Evolutionary conservation across 2,797 vertebrate genomes (phyloP), one percentile per base, ranked within the genome.

Genomic region (Vultur gryphus): DNA sequence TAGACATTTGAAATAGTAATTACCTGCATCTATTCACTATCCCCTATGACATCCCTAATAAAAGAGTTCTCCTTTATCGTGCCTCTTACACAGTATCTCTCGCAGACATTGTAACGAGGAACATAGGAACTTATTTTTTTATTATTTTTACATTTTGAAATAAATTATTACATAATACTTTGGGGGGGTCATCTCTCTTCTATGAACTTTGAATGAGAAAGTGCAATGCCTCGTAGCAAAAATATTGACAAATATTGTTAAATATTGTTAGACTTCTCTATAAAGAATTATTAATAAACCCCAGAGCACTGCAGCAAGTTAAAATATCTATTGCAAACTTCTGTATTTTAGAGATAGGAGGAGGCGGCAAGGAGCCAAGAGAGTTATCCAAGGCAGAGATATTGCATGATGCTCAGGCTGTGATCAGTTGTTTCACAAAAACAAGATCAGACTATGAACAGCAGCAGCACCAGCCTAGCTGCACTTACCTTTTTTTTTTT

Each of bases 1-100:
- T 78, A 93, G 76, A 70, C 57, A 88, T 83, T 80, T 83, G 49
- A 96, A 95, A 75, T 3, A 77, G 87, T 84, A 70, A 90, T 91
- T 89, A 77, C 67, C 72, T 79, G 67, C 33, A 62, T 52, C 48
- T 89, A 61, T 51, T 89, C 69, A 26, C 54, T 81, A 21, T 62
- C 29, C 44, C 25, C 46, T 59, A 20, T 79, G 58, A 90, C 51
- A 77, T 65, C 31, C 33, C 16, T 87, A 65, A 31, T 55, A 73
- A 57, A 39, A 71, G 44, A 66, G 6, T 19, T 73, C 81, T 90
- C 59, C 70, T 75, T 87, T 87, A 48, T 77, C 81, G 20, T 39
- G 31, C 49, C 25, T 93, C 41, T 89, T 43, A 44, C 29, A 51
- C 41, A 66, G 25, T 19, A 73, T 31, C 49, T 70, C 89, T 87